Conservation (phyloP, 2,888 invertebrate genomes). For the Venustoraphidia nigricollis region DNA sequence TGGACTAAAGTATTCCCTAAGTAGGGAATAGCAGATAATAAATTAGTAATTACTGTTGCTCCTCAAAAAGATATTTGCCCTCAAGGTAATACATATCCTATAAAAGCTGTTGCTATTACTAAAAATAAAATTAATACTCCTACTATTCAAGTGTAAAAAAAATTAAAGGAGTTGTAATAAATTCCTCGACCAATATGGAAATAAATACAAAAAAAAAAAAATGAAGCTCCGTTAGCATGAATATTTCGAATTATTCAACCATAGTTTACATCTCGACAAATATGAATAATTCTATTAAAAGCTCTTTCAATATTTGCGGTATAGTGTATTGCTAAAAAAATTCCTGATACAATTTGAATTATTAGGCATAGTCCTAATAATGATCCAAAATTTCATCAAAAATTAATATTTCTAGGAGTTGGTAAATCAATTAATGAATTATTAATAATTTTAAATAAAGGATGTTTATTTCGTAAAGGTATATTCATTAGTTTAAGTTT, state of each 20-base stretch:
- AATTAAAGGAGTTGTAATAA: constrained; percentile 31
- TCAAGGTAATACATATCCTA: constrained; percentile 65
- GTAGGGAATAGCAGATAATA: constrained; percentile 55
- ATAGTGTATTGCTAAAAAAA: constrained; percentile 57
- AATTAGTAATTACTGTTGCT: constrained; percentile 62
- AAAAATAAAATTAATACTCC: constrained; percentile 50
- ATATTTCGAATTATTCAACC: constrained; percentile 49
- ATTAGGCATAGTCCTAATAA: constrained; percentile 44
- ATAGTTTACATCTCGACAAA: constrained; percentile 53
- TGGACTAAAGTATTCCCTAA: constrained; percentile 44
- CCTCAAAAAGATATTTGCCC: constrained; percentile 74
- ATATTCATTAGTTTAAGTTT: constrained; percentile 29
- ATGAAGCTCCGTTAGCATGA: constrained; percentile 56
- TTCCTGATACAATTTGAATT: constrained; percentile 49
- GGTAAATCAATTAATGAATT: constrained; percentile 42
- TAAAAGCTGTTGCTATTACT: constrained; percentile 56
- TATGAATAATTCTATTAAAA: constrained; percentile 50
- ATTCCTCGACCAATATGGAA: constrained; percentile 51
- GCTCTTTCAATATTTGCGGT: constrained; percentile 44
- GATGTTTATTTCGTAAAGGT: constrained; percentile 30
- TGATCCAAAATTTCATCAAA: constrained; percentile 56
- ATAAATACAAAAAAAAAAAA: constrained; percentile 57
- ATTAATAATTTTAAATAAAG: constrained; percentile 40
- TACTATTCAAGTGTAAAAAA: constrained; percentile 41
- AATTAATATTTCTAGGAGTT: constrained; percentile 41